Evolutionary conservation across 2,797 vertebrate genomes (phyloP).

Genomic region (Eulemur coronatus): DNA sequence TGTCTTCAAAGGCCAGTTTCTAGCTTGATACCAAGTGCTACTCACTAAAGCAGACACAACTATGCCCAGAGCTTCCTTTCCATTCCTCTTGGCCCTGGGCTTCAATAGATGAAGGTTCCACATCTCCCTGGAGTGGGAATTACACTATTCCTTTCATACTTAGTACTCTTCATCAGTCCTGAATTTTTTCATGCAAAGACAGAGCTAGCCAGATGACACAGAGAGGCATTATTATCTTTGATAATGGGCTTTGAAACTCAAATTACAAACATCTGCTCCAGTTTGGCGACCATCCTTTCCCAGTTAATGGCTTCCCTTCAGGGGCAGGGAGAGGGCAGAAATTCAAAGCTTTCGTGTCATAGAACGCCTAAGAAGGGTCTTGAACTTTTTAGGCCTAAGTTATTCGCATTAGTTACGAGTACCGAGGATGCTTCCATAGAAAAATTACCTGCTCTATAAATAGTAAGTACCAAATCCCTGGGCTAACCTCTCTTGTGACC

Average conservation of each 20-base stretch:
- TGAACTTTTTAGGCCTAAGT: constrained; percentile 64
- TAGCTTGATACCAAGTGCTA: constrained; percentile 66
- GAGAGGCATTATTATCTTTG: constrained; percentile 15
- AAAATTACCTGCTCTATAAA: constrained; percentile 47
- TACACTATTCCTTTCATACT: constrained; percentile 48
- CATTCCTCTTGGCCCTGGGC: background rate
- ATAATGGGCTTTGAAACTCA: constrained; percentile 19
- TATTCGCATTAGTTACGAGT: constrained; percentile 16
- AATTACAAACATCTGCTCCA: constrained; percentile 47
- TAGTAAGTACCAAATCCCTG: background rate
- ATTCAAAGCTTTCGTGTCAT: background rate
- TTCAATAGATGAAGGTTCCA: background rate
- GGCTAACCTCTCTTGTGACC: constrained; percentile 11
- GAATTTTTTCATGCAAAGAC: background rate
- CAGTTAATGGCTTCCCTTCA: constrained; percentile 12
- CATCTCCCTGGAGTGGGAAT: background rate
- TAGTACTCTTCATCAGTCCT: background rate
- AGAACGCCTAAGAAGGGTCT: background rate
- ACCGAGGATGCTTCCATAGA: background rate
- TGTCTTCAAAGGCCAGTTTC: constrained; percentile 74
- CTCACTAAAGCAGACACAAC: constrained; percentile 38
- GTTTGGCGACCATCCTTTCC: background rate
- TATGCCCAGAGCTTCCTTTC: background rate
- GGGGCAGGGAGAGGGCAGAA: background rate
- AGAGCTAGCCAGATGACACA: background rate